Conservation (phyloP, 2,797 vertebrate species). For the Trachops cirrhosus region DNA sequence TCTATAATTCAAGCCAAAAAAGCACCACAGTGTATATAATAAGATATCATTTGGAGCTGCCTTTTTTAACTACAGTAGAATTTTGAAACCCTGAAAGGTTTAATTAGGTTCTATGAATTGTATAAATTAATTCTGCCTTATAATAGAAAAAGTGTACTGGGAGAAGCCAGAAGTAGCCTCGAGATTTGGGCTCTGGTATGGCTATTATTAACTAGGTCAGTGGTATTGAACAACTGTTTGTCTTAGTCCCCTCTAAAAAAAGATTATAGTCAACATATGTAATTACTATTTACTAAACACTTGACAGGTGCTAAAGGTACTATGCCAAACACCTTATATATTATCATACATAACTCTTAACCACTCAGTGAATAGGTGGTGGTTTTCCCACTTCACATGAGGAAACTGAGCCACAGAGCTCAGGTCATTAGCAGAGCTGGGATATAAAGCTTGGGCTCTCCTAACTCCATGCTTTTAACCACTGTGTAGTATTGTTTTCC, state of each 20-base stretch:
- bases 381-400: neutral
- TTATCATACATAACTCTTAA: neutral
- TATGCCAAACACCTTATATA: neutral
- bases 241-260: neutral
- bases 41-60: neutral
- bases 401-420: neutral
- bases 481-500: neutral
- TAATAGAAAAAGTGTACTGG: neutral
- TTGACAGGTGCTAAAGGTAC: neutral
- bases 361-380: neutral
- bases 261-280: neutral
- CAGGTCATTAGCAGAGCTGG: neutral
- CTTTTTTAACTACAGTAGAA: conserved; percentile 17
- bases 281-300: neutral
- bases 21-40: neutral
- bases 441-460: neutral
- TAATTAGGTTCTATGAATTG: neutral
- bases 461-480: neutral
- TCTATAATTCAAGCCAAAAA: neutral
- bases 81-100: conserved; percentile 2
- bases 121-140: neutral
- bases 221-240: neutral
- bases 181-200: neutral
- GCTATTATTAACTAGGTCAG: neutral
- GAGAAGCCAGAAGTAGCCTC: neutral